A percentile compares a stretch with the other conserved stretches of the same genome.
These are phyloP conservation scores for Archegozetes longisetosus DNA, from an alignment of 1,140 invertebrate species.

Conservation along the genomic window DNA sequence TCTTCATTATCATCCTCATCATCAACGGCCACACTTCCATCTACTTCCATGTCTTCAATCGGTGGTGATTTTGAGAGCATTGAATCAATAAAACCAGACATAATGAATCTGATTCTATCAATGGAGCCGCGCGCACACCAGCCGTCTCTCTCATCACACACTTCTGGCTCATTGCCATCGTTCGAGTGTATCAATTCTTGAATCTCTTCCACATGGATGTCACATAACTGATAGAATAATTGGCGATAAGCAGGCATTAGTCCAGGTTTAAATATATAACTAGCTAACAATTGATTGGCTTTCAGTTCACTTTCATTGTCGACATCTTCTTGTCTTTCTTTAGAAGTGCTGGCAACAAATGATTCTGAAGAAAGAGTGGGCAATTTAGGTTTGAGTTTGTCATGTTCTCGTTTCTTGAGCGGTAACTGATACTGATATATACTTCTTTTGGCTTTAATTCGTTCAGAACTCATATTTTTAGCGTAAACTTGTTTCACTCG, in stretches of 20 bases:
- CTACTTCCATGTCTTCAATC: neutral
- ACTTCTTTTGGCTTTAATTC: conserved; percentile 1
- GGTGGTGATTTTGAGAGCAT: neutral
- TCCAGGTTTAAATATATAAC: conserved; percentile 15
- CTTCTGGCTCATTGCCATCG: conserved; percentile 18
- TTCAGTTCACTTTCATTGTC: neutral
- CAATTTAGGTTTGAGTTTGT: neutral
- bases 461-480: neutral
- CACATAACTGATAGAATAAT: conserved; percentile 47
- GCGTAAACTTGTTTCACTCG: conserved; percentile 16
- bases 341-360: neutral
- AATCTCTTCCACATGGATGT: conserved; percentile 66
- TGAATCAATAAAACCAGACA: neutral
- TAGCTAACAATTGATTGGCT: neutral
- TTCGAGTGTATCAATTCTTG: conserved; percentile 48
- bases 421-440: conserved; percentile 9
- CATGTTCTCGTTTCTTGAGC: neutral
- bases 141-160: conserved; percentile 22
- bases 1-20: neutral
- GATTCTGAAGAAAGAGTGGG: neutral
- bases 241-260: conserved; percentile 20
- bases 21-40: neutral
- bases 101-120: conserved; percentile 18
- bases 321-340: neutral
- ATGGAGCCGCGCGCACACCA: conserved; percentile 21